Percentiles rank a stretch among this genome's conserved stretches.
These are phyloP conservation scores for Brachyhypopomus gauderio DNA, from an alignment of 2,113 vertebrate species.

Conservation along the genomic window DNA sequence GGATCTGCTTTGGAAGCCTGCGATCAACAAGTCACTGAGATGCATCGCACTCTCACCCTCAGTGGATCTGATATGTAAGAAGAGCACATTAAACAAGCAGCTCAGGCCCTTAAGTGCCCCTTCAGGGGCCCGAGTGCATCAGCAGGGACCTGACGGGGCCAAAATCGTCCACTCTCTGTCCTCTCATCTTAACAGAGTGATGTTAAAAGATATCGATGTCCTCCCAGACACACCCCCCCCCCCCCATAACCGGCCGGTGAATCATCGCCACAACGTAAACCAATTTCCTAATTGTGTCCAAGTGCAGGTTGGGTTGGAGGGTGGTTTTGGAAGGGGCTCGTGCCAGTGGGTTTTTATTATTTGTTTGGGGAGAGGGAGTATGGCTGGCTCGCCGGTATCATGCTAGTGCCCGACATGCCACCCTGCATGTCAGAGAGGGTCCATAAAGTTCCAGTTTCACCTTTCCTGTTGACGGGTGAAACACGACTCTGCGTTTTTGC, in stretches of 20 bases:
- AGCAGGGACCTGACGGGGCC: too few relatives aligned
- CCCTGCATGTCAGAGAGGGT: neutral
- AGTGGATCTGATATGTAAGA: too few relatives aligned
- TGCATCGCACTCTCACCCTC: neutral
- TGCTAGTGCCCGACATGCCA: too few relatives aligned
- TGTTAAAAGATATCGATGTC: constrained; percentile 39
- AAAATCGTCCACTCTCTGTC: too few relatives aligned
- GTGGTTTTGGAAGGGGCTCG: constrained; percentile 31
- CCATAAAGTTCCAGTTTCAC: neutral
- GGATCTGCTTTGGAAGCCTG: neutral
- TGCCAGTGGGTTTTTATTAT: constrained; percentile 25
- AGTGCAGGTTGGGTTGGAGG: constrained; percentile 41
- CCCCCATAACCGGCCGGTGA: constrained; percentile 34
- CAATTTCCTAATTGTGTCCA: constrained; percentile 47
- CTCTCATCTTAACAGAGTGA: constrained; percentile 9
- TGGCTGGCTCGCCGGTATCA: too few relatives aligned
- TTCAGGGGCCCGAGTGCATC: too few relatives aligned
- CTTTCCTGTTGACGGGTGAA: neutral
- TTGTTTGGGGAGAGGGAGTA: too few relatives aligned
- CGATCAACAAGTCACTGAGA: constrained; percentile 11
- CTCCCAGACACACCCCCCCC: neutral
- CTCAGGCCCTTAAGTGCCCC: too few relatives aligned
- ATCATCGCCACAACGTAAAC: constrained; percentile 31
- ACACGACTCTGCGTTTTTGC: neutral
- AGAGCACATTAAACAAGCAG: too few relatives aligned